Evolutionary conservation across 2,113 vertebrate genomes (phyloP).

Genomic region (Todiramphus saurophagus): DNA sequence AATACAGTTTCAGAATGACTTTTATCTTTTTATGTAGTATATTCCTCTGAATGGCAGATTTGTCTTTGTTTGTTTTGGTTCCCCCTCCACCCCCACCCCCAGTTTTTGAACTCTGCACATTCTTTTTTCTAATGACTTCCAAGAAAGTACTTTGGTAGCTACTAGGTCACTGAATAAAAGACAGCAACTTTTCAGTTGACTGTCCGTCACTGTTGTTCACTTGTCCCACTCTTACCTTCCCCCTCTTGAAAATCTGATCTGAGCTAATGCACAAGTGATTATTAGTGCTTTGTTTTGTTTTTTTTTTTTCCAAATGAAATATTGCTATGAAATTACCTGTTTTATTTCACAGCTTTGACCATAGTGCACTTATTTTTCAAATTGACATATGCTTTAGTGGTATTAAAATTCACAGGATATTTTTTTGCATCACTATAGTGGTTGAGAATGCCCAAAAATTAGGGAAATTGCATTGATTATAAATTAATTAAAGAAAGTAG

Average conservation of each 20-base stretch:
- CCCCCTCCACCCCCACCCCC: too few relatives aligned
- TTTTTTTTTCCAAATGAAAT: neutral
- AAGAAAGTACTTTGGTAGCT: neutral
- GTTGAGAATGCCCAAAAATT: neutral
- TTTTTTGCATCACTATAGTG: neutral
- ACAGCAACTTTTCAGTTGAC: neutral
- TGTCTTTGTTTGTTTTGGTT: neutral
- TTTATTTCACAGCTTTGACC: neutral
- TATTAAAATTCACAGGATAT: neutral
- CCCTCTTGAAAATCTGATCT: neutral
- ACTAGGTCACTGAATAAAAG: neutral
- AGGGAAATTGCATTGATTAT: neutral
- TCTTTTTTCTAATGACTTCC: neutral
- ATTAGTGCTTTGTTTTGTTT: neutral
- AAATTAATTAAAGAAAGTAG: neutral
- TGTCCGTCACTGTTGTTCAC: neutral
- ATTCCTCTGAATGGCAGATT: neutral
- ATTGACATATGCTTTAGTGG: neutral
- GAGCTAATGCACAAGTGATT: neutral
- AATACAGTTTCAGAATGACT: neutral
- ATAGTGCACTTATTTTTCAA: neutral
- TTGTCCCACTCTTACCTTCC: neutral
- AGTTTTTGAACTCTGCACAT: rapidly evolving
- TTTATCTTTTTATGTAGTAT: neutral
- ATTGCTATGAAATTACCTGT: neutral